Conservation (phyloP, 2,113 vertebrate species). For the Amphiprion percula region DNA sequence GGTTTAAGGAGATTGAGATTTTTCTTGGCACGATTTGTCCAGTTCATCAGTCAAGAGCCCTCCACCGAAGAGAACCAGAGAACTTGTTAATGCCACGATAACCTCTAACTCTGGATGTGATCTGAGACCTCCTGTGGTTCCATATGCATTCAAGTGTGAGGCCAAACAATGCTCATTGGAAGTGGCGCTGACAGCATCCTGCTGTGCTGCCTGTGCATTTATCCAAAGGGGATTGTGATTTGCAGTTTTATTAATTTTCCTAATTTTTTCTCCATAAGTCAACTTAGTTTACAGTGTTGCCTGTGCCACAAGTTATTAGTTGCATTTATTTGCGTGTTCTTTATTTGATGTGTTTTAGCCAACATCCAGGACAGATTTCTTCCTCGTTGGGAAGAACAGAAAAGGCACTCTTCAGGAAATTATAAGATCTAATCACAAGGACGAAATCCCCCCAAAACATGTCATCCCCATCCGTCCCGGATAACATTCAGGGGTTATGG, state of each 20-base stretch:
- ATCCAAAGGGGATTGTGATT: background rate
- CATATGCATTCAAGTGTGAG: conserved; percentile 58
- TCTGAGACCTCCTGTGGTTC: conserved; percentile 50
- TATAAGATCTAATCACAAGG: conserved; percentile 38
- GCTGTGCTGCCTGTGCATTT: conserved; percentile 46
- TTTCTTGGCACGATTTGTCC: conserved; percentile 13
- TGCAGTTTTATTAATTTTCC: background rate
- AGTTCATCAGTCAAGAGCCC: background rate
- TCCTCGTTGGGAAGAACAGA: conserved; percentile 11
- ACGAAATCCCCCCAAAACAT: conserved; percentile 28
- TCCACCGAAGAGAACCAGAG: conserved; percentile 18
- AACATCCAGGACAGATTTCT: background rate
- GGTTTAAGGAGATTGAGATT: conserved; percentile 16
- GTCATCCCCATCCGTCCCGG: conserved; percentile 30
- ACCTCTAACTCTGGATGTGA: conserved; percentile 57
- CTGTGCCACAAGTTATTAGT: background rate
- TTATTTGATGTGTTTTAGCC: conserved; percentile 1
- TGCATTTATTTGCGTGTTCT: background rate
- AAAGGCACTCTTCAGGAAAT: conserved; percentile 33
- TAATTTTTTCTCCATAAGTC: conserved; percentile 17
- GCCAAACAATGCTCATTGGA: conserved; percentile 50
- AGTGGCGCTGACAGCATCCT: conserved; percentile 49
- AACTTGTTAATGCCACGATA: conserved; percentile 61
- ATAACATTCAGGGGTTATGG: conserved; percentile 21
- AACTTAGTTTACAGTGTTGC: background rate